phyloP scores from a whole-genome alignment of 2,113 vertebrate genomes.

The Anhinga anhinga region DNA sequence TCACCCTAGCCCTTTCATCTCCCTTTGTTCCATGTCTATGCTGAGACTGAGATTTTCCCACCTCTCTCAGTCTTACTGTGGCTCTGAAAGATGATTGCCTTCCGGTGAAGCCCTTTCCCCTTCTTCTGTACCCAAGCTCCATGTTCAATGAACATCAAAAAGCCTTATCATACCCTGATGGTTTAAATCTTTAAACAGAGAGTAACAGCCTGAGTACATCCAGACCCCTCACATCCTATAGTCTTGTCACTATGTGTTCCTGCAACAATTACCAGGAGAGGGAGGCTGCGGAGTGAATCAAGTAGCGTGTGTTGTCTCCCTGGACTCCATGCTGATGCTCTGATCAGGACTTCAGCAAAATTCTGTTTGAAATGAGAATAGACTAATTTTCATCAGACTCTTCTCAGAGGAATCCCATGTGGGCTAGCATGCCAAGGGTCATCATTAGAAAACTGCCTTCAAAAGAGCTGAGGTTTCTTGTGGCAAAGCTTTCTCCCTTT shows the following conservation, averaged over 20 bases:
- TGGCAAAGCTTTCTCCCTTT: conserved; percentile 83
- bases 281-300: conserved; percentile 81
- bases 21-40: conserved; percentile 87
- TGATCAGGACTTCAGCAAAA: conserved; percentile 97
- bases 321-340: conserved; percentile 87
- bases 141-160: conserved; percentile 99
- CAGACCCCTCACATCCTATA: conserved; percentile 91
- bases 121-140: conserved; percentile 90
- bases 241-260: conserved; percentile 92
- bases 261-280: conserved; percentile 92
- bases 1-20: conserved; percentile 95
- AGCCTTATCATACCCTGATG: conserved; percentile 94
- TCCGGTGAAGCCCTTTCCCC: conserved; percentile 89
- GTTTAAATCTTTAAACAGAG: conserved; percentile 99
- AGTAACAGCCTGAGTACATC: conserved; percentile 98
- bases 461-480: conserved; percentile 84
- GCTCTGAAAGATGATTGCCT: conserved; percentile 93
- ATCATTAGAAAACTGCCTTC: conserved; percentile 97
- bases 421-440: conserved; percentile 96
- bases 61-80: conserved; percentile 84
- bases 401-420: conserved; percentile 92
- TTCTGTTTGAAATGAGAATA: conserved; percentile 99
- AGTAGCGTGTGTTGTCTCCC: conserved; percentile 87
- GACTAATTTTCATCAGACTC: conserved; percentile 97
- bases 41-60: conserved; percentile 86